These are phyloP conservation scores for Xiphydria camelus DNA, from an alignment of 2,888 invertebrate species.

Conservation along the genomic window DNA sequence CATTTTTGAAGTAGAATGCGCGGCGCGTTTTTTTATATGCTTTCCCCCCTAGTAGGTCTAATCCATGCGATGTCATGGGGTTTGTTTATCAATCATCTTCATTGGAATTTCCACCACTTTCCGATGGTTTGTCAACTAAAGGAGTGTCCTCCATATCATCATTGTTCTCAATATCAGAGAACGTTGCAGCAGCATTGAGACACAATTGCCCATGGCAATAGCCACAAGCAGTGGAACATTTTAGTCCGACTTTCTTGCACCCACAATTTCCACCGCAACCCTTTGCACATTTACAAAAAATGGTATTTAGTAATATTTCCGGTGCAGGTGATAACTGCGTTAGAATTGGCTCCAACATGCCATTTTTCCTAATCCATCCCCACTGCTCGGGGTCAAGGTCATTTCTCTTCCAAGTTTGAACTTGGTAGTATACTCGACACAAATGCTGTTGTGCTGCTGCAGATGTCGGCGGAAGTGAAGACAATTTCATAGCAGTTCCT, in stretches of 20 bases:
- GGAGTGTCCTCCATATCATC: too few relatives aligned
- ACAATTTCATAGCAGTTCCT: slow-evolving; percentile 45
- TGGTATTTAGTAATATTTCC: slow-evolving; percentile 31
- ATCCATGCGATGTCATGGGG: too few relatives aligned
- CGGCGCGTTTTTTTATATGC: too few relatives aligned
- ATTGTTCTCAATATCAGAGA: too few relatives aligned
- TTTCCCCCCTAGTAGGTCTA: too few relatives aligned
- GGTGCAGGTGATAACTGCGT: slow-evolving; percentile 40
- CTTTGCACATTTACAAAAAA: slow-evolving; percentile 36
- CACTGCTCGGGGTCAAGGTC: not conserved
- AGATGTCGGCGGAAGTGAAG: slow-evolving; percentile 45
- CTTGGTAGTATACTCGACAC: slow-evolving; percentile 33
- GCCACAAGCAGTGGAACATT: slow-evolving; percentile 33
- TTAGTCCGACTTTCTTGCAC: slow-evolving; percentile 40
- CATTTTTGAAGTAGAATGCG: too few relatives aligned
- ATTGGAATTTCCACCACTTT: too few relatives aligned
- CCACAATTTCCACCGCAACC: slow-evolving; percentile 37
- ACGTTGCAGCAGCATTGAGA: too few relatives aligned
- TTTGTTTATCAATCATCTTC: too few relatives aligned
- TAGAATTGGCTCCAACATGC: slow-evolving; percentile 38
- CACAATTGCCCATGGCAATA: too few relatives aligned
- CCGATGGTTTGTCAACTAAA: too few relatives aligned
- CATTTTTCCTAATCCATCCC: slow-evolving; percentile 36
- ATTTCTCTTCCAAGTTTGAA: slow-evolving; percentile 32
- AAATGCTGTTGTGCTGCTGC: slow-evolving; percentile 43